phyloP scores from a whole-genome alignment of 2,113 vertebrate genomes.

The Lathamus discolor region DNA sequence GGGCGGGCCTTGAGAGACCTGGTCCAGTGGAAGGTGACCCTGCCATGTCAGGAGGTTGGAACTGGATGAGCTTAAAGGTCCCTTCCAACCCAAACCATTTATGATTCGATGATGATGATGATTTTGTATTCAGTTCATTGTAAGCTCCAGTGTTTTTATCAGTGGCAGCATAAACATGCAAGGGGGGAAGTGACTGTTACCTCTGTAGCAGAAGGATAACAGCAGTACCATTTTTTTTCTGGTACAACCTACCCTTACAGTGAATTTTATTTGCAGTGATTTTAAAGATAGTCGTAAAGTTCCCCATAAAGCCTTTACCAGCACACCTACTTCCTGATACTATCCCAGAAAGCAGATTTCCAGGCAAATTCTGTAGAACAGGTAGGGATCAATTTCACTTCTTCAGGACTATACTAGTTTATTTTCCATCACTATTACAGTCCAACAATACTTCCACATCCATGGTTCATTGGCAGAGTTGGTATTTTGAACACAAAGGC shows the following conservation, averaged over 20 bases:
- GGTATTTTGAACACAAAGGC: neutral
- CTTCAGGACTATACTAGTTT: neutral
- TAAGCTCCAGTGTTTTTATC: neutral
- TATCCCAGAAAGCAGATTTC: neutral
- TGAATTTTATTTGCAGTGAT: neutral
- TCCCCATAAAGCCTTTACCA: neutral
- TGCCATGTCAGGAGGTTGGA: neutral
- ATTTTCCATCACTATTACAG: neutral
- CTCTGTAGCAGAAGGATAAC: neutral
- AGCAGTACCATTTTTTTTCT: neutral
- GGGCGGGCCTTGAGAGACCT: neutral
- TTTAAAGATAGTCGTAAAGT: neutral
- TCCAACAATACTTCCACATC: neutral
- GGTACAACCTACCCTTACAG: neutral
- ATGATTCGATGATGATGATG: neutral
- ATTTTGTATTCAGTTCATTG: neutral
- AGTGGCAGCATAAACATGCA: neutral
- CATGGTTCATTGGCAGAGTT: neutral
- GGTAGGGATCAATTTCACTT: neutral
- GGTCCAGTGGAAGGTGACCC: neutral
- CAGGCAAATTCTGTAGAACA: neutral
- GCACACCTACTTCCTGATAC: accelerated
- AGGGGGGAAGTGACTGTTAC: neutral
- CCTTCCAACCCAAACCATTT: neutral
- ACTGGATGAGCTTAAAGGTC: neutral